These are phyloP conservation scores for Magallana ariakensis DNA, from an alignment of 1,140 invertebrate genomes.

Conservation along the genomic window DNA sequence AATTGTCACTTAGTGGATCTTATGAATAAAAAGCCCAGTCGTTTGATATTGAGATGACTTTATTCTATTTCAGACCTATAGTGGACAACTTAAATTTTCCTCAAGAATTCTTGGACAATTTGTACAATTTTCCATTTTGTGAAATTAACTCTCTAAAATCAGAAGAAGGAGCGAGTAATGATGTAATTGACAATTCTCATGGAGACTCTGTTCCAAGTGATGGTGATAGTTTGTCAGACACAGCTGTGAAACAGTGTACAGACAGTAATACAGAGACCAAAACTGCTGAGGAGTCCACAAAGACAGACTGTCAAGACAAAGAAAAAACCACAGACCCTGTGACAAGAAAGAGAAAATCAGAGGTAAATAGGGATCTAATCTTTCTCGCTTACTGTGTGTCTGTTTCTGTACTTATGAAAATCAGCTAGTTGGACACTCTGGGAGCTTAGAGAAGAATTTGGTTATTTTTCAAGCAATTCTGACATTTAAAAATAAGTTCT, in stretches of 20 bases:
- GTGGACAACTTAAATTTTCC: constrained; percentile 86
- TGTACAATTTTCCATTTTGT: constrained; percentile 66
- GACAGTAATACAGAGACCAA: constrained; percentile 28
- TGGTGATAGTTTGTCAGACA: background rate
- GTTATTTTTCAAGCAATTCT: too few species aligned
- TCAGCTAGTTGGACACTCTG: too few species aligned
- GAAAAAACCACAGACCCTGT: constrained; percentile 1
- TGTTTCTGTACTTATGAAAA: too few species aligned
- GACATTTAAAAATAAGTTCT: too few species aligned
- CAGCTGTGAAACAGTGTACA: background rate
- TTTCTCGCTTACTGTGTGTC: too few species aligned
- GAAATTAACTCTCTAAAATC: constrained; percentile 54
- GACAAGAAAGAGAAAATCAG: background rate
- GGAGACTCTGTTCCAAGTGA: background rate
- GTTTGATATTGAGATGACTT: too few species aligned
- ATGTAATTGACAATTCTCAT: background rate
- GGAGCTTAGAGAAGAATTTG: too few species aligned
- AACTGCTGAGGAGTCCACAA: background rate
- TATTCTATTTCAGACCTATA: constrained; percentile 69
- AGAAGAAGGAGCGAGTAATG: background rate
- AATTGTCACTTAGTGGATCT: background rate
- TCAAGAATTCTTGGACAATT: constrained; percentile 63
- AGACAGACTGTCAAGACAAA: constrained; percentile 25
- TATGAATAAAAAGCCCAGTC: too few species aligned
- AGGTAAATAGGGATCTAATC: background rate